A percentile compares a stretch with the other conserved stretches of the same genome.
phyloP scores from a whole-genome alignment of 35 echinoderm and acorn worm species.

The Eucidaris tribuloides region DNA sequence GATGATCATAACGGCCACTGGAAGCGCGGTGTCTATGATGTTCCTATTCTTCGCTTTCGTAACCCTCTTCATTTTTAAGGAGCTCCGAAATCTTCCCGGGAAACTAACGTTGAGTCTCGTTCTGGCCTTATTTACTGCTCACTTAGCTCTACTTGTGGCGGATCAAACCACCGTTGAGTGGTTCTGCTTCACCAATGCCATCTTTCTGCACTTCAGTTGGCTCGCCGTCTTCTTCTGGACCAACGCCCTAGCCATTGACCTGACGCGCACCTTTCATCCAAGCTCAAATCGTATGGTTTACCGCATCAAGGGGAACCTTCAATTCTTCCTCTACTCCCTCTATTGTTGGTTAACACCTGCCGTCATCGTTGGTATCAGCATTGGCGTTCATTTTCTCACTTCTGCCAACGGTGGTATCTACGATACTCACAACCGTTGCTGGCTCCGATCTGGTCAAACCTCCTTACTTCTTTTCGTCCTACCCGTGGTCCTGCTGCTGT shows the following conservation, averaged over 20 bases:
- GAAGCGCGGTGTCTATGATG: not conserved
- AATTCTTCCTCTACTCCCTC: not conserved
- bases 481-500: not conserved
- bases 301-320: conserved; percentile 3
- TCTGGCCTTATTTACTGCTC: not conserved
- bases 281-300: not conserved
- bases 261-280: not conserved
- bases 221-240: not conserved
- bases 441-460: not conserved
- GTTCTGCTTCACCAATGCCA: not conserved
- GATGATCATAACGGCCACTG: not conserved
- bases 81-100: not conserved
- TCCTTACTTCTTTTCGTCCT: not conserved
- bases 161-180: not conserved
- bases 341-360: not conserved
- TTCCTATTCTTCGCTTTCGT: not conserved
- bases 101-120: not conserved
- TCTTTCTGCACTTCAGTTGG: not conserved
- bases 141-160: not conserved
- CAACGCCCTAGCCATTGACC: not conserved
- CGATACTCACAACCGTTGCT: not conserved
- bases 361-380: not conserved
- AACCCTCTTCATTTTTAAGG: not conserved
- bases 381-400: not conserved
- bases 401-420: not conserved